phyloP scores from a whole-genome alignment of 92 coral and sea anemone genomes.

The Pocillopora meandrina region DNA sequence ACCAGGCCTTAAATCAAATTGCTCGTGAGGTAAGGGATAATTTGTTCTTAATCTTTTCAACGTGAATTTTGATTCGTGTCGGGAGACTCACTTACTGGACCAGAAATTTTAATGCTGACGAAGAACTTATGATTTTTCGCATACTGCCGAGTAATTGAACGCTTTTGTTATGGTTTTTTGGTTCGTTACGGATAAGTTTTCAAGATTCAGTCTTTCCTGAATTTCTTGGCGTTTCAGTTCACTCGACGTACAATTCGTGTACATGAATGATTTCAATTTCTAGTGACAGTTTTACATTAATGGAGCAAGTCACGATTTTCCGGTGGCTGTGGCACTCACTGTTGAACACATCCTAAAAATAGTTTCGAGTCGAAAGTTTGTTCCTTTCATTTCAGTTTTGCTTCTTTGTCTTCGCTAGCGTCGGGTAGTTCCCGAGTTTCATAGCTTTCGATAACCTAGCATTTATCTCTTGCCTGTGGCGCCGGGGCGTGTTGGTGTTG shows the following conservation, averaged over 20 bases:
- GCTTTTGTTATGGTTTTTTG: not conserved
- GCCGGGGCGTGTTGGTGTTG: slow-evolving; percentile 30
- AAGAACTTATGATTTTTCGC: not conserved
- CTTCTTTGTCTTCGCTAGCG: not conserved
- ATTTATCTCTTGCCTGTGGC: not conserved
- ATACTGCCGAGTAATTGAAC: not conserved
- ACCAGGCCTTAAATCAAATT: slow-evolving; percentile 97
- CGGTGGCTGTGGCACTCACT: slow-evolving; percentile 1
- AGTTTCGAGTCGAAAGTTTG: not conserved
- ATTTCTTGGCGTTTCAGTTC: not conserved
- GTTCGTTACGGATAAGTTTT: not conserved
- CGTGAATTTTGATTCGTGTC: slow-evolving; percentile 1
- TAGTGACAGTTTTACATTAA: slow-evolving; percentile 23
- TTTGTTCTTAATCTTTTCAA: not conserved
- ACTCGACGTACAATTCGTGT: not conserved
- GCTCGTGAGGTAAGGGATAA: slow-evolving; percentile 89
- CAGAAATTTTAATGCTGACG: not conserved
- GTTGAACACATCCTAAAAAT: not conserved
- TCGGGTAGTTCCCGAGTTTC: not conserved
- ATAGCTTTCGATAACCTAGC: not conserved
- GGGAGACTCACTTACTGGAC: not conserved
- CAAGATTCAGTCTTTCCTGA: not conserved
- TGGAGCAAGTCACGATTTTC: slow-evolving; percentile 30
- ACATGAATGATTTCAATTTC: slow-evolving; percentile 14
- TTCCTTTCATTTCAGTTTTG: not conserved